phyloP scores from a whole-genome alignment of 1,140 invertebrate genomes.

The Drosophila watanabei region DNA sequence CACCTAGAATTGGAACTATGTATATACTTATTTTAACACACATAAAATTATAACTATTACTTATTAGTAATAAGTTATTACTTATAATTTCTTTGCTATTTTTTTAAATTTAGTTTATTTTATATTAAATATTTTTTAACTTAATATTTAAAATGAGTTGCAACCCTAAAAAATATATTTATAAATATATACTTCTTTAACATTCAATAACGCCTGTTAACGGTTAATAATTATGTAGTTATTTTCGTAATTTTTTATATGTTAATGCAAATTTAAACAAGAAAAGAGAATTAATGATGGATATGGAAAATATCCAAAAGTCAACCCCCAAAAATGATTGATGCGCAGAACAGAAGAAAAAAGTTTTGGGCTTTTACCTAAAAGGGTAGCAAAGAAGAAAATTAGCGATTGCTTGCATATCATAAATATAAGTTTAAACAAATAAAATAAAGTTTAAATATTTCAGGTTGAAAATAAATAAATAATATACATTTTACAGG shows the following conservation, averaged over 20 bases:
- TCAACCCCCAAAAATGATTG: conserved; percentile 31
- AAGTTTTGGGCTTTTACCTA: not conserved
- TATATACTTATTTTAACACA: too few species aligned
- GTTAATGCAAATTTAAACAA: conserved; percentile 34
- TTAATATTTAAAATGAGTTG: too few species aligned
- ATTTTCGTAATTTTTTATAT: conserved; percentile 1
- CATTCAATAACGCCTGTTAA: not conserved
- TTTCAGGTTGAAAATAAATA: not conserved
- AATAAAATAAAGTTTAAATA: not conserved
- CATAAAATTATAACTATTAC: too few species aligned
- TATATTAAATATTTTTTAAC: too few species aligned
- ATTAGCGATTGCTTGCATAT: not conserved
- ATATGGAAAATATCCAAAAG: conserved; percentile 25
- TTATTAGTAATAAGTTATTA: too few species aligned
- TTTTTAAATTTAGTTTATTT: too few species aligned
- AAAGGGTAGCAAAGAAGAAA: not conserved
- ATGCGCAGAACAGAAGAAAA: conserved; percentile 15
- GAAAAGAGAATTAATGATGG: conserved; percentile 51
- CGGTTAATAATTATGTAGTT: conserved; percentile 2
- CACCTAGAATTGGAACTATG: too few species aligned
- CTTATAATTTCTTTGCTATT: too few species aligned
- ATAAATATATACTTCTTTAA: too few species aligned
- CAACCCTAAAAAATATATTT: too few species aligned
- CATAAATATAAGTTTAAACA: not conserved
- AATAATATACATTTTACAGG: too few species aligned